Percentiles rank a stretch among this genome's conserved stretches.
Conservation (phyloP, 2,113 vertebrate species). For the Catharus fuscescens region DNA sequence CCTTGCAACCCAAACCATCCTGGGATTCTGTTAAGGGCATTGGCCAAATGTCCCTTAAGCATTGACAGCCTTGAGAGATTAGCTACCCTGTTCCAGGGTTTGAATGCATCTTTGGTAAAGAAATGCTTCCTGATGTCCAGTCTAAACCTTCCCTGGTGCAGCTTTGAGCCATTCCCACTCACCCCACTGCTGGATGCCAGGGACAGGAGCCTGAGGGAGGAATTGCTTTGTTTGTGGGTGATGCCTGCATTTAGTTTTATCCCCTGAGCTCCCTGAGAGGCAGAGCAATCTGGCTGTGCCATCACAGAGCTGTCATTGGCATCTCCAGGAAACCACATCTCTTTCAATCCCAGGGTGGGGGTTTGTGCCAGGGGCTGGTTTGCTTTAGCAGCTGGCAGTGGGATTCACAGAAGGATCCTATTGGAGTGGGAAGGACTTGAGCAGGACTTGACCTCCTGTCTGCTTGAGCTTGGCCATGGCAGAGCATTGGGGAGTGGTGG, state of each 20-base stretch:
- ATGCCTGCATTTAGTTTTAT: background rate
- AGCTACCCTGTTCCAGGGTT: background rate
- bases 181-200: background rate
- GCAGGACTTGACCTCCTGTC: background rate
- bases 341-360: background rate
- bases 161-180: background rate
- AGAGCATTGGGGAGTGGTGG: background rate
- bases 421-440: fast-evolving
- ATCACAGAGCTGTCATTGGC: background rate
- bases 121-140: background rate
- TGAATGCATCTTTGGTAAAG: background rate
- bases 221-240: background rate
- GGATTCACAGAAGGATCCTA: background rate
- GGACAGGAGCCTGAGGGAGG: background rate
- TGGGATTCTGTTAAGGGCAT: background rate
- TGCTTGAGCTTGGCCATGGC: background rate
- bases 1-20: background rate
- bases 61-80: background rate
- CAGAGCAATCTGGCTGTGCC: background rate
- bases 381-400: background rate
- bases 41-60: background rate
- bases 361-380: background rate
- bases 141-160: background rate
- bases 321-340: fast-evolving
- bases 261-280: background rate